Evolutionary conservation across 2,113 vertebrate genomes (phyloP).

Genomic region (Corythornis cristatus): DNA sequence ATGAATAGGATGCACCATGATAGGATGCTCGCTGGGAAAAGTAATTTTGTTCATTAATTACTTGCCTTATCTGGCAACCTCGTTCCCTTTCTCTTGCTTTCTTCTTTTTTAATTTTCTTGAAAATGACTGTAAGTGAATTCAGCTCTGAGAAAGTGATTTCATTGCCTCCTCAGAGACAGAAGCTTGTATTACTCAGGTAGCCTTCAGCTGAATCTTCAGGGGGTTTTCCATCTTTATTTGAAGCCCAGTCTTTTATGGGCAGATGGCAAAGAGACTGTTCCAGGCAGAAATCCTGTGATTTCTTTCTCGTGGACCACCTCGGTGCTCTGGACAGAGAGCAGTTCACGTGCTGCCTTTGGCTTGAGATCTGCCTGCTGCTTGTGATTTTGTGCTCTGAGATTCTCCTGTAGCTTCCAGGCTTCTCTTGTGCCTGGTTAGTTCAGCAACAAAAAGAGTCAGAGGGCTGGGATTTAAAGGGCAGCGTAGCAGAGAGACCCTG

Average conservation of each 20-base stretch:
- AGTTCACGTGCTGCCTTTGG: background rate
- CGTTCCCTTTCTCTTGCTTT: slow-evolving; percentile 2
- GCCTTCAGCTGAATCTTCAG: slow-evolving; percentile 19
- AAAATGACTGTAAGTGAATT: slow-evolving; percentile 33
- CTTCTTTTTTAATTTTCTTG: slow-evolving; percentile 46
- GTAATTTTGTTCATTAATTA: slow-evolving; percentile 69
- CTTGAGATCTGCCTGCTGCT: background rate
- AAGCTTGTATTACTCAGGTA: slow-evolving; percentile 22
- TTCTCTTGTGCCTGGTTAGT: background rate
- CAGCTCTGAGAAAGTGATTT: background rate
- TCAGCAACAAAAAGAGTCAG: background rate
- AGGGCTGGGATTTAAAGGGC: background rate
- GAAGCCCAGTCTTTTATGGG: background rate
- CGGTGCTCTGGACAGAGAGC: background rate
- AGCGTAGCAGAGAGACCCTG: background rate
- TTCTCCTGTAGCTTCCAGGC: background rate
- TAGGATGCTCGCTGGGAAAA: slow-evolving; percentile 61
- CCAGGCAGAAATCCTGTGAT: background rate
- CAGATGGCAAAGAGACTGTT: background rate
- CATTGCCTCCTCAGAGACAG: background rate
- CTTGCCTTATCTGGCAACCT: slow-evolving; percentile 56
- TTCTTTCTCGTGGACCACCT: background rate
- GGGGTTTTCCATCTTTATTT: background rate
- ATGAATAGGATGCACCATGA: slow-evolving; percentile 48
- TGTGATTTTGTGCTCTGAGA: background rate